These are phyloP conservation scores for Hyla sarda DNA, from an alignment of 2,113 vertebrate genomes.

Conservation along the genomic window DNA sequence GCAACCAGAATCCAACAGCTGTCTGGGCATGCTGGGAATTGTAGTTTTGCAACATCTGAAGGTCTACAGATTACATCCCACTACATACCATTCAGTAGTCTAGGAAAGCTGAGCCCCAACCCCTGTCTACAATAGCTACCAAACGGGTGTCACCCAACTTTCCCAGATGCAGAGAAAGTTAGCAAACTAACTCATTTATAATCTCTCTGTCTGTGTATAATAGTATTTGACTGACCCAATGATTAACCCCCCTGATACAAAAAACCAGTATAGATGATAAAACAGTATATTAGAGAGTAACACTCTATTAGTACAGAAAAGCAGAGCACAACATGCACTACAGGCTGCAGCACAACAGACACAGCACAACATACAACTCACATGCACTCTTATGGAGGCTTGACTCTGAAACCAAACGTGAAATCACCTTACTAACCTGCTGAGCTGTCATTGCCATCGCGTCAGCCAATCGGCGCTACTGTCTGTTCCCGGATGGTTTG, in stretches of 20 bases:
- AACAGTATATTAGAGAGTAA: not conserved
- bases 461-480: not conserved
- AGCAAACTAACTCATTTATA: not conserved
- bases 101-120: not conserved
- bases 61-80: no score
- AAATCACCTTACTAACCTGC: not conserved
- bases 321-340: not conserved
- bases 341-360: not conserved
- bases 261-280: not conserved
- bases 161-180: not conserved
- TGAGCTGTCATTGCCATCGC: not conserved
- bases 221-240: not conserved
- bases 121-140: not conserved
- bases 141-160: not conserved
- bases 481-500: not conserved
- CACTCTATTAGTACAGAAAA: not conserved
- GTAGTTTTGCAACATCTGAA: no score
- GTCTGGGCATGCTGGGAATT: no score
- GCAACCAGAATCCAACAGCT: no score
- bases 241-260: not conserved
- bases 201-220: not conserved
- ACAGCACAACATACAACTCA: slow-evolving; percentile 32
- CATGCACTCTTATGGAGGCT: not conserved
- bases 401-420: slow-evolving; percentile 2
- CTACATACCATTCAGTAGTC: no score